Percentiles rank a stretch among this genome's conserved stretches.
Conservation (phyloP, 2,888 invertebrate genomes). For the Leptopilina drosophilae region DNA sequence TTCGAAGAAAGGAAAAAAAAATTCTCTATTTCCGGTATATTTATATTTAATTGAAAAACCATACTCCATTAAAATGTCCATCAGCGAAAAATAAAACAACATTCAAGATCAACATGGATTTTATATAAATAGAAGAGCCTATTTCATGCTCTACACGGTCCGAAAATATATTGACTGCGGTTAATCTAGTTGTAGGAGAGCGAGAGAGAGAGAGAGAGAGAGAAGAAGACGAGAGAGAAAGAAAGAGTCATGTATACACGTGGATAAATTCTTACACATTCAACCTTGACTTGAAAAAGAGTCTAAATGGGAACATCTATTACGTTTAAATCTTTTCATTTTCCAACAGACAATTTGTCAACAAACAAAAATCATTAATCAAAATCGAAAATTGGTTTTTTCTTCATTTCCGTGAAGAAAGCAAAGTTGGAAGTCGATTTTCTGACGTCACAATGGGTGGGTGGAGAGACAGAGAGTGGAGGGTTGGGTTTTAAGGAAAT, state of each 20-base stretch:
- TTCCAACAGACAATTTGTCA: neutral
- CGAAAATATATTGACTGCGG: constrained; percentile 39
- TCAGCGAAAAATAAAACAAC: neutral
- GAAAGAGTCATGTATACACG: constrained; percentile 12
- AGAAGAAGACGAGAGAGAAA: too few species aligned
- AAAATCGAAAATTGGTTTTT: neutral
- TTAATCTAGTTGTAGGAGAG: constrained; percentile 14
- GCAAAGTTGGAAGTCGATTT: too few species aligned
- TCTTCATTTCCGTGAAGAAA: too few species aligned
- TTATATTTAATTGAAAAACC: too few species aligned
- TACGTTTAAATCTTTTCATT: constrained; percentile 1
- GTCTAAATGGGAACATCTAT: constrained; percentile 13
- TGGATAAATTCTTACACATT: constrained; percentile 1
- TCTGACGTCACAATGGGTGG: too few species aligned
- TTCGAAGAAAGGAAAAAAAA: too few species aligned
- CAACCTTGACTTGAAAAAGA: constrained; percentile 33
- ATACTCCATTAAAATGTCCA: too few species aligned
- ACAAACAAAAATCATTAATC: neutral
- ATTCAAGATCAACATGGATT: constrained; percentile 1
- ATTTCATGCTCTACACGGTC: constrained; percentile 19
- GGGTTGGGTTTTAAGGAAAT: constrained; percentile 51
- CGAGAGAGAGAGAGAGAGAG: neutral
- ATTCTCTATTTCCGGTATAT: too few species aligned
- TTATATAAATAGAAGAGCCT: constrained; percentile 23
- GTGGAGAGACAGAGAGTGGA: too few species aligned